Evolutionary conservation across 2,113 vertebrate species (phyloP), one percentile per base, ranked within the genome.

Genomic region (Penelope pileata): DNA sequence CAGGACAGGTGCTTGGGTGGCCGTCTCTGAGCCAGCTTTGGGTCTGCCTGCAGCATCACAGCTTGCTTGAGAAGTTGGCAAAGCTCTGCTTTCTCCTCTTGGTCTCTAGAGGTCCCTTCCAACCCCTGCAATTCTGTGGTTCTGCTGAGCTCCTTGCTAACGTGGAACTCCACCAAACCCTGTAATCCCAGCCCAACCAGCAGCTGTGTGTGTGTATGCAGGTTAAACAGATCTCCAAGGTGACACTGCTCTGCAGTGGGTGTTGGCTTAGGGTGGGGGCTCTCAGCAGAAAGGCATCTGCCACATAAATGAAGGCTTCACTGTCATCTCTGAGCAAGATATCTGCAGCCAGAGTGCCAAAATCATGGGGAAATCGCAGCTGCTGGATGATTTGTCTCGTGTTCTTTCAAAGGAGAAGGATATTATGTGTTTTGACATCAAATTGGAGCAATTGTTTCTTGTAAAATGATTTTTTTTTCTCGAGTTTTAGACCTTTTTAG

Each of bases 381-480:
- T 94, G 86, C 54, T 17, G 69, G 30, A 62, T 36, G 86, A 76
- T 48, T 73, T 43, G 63, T 66, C 59, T 63, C 72, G 73, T 2
- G 5, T 45, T 90, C 79, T 86, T 96, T 73, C 48, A 56, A 8
- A 47, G 76, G 72, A 92, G 88, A 66, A 34, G 63, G 91, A 95
- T 92, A 56, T 66, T 95, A 79, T 83, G 83, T 96, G 91, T 97
- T 97, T 97, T 97, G 96, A 97, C 97, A 97, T 43, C 66, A 58
- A 96, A 97, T 95, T 89, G 63, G 90, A 94, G 82, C 87, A 82
- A 54, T 94, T 95, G 91, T 86, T 94, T 96, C 32, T 94, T 92
- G 74, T 7, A 1, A 94, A 88, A 79, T 40, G 47, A 70, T 79
- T 97, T 93, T 48, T 32, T n/a, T 43, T 56, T 56, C 78, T 67